A percentile compares a stretch with the other conserved stretches of the same genome.
phyloP scores from a whole-genome alignment of 2,113 vertebrate genomes.

The Suncus etruscus region DNA sequence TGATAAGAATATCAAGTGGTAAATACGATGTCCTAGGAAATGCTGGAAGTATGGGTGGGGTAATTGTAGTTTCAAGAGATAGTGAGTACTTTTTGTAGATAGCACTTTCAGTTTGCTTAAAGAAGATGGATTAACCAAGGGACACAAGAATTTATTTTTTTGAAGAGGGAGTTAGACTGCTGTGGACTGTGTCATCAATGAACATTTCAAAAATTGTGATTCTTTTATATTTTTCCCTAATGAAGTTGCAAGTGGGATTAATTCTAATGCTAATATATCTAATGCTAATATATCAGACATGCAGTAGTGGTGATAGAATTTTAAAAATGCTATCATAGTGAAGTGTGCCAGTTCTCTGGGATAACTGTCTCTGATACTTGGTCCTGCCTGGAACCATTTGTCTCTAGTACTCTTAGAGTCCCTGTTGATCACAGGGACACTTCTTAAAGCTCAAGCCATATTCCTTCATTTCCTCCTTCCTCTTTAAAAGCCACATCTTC shows the following conservation, averaged over 20 bases:
- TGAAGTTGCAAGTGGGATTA: neutral
- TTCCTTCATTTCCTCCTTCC: neutral
- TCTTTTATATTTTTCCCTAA: neutral
- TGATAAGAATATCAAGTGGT: neutral
- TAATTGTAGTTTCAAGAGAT: no score
- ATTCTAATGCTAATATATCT: neutral
- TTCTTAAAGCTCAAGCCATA: neutral
- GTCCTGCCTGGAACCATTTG: neutral
- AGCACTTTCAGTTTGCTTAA: no score
- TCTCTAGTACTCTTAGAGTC: neutral
- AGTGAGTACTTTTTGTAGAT: no score
- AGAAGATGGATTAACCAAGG: no score
- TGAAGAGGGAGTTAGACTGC: no score
- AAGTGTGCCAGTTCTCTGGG: neutral
- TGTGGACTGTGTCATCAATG: neutral
- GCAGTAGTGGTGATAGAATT: neutral
- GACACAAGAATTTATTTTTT: no score
- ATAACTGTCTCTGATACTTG: neutral
- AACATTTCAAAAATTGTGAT: neutral
- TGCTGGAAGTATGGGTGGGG: no score
- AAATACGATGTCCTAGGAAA: no score
- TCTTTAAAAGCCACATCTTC: neutral
- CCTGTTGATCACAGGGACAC: neutral
- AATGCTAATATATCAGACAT: neutral
- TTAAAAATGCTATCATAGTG: neutral